These are phyloP conservation scores for Rhombomys opimus DNA, from an alignment of 2,113 vertebrate genomes.

Conservation along the genomic window DNA sequence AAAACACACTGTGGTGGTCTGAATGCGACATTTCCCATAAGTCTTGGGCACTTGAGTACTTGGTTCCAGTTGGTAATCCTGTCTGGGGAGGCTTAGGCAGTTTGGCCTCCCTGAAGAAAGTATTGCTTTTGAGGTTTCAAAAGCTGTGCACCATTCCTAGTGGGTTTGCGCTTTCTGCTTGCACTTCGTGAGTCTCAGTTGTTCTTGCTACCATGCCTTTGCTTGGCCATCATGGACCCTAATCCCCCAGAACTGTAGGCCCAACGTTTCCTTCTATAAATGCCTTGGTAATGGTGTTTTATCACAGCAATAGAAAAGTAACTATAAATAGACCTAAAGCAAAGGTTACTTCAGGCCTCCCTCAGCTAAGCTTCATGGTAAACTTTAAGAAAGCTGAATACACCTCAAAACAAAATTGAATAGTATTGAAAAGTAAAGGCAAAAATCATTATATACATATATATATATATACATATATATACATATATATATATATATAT, in stretches of 20 bases:
- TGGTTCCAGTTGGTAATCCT: neutral
- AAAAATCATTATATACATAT: neutral
- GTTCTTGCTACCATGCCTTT: neutral
- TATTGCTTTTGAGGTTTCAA: neutral
- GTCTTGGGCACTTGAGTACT: neutral
- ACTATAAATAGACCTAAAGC: neutral
- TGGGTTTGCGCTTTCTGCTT: neutral
- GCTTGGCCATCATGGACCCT: neutral
- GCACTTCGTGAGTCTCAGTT: neutral
- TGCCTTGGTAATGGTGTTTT: neutral
- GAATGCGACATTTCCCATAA: neutral
- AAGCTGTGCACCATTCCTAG: neutral
- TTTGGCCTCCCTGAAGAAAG: neutral
- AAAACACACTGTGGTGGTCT: neutral
- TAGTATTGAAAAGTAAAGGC: neutral
- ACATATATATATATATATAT: too few species aligned
- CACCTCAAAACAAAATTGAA: neutral
- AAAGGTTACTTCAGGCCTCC: neutral
- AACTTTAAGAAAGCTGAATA: neutral
- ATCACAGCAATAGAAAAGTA: neutral
- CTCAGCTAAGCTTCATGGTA: neutral
- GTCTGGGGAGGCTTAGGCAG: neutral
- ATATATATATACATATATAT: too few species aligned
- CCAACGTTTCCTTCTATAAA: neutral
- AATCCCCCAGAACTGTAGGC: neutral